Conservation (phyloP, 2,113 vertebrate species). For the Leucoraja erinaceus region DNA sequence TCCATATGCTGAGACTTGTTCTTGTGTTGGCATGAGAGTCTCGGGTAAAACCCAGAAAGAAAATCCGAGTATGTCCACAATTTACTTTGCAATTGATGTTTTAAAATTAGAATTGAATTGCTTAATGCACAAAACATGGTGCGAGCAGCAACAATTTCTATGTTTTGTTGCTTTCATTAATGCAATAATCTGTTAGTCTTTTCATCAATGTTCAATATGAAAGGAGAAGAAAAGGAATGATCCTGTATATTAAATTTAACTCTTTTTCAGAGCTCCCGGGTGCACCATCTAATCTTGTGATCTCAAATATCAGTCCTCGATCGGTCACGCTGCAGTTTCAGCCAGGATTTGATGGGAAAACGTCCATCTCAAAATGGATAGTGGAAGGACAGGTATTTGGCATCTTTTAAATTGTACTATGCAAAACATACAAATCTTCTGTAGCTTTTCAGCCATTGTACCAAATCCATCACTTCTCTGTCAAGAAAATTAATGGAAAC, state of each 20-base stretch:
- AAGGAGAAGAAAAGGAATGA: neutral
- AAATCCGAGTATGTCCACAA: no score
- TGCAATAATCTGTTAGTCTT: neutral
- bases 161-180: neutral
- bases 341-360: constrained; percentile 79
- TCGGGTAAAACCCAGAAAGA: no score
- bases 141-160: no score
- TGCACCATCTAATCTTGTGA: constrained; percentile 78
- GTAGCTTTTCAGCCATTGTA: neutral
- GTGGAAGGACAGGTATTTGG: constrained; percentile 72
- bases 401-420: neutral
- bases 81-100: no score
- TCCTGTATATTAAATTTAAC: neutral
- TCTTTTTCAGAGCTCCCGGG: constrained; percentile 73
- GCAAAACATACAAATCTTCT: neutral
- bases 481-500: neutral
- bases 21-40: no score
- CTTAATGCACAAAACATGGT: no score
- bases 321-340: constrained; percentile 76
- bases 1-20: no score
- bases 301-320: constrained; percentile 87
- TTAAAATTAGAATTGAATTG: no score
- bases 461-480: neutral
- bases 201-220: no score
- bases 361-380: constrained; percentile 75